phyloP scores from a whole-genome alignment of 2,113 vertebrate genomes.

The Helogale parvula region DNA sequence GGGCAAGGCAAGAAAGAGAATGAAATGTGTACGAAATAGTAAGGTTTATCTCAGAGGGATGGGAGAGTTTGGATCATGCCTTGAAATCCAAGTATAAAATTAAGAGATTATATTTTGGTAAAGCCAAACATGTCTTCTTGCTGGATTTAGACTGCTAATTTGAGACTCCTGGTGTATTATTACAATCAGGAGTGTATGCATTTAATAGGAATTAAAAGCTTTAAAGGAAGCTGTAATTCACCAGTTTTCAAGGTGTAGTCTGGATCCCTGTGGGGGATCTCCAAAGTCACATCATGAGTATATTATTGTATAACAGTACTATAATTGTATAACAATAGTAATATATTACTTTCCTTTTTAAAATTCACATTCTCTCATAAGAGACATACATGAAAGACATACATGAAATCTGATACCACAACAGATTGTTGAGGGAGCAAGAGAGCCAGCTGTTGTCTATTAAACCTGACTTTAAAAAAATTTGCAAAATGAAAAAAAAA shows the following conservation, averaged over 20 bases:
- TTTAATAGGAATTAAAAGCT: neutral
- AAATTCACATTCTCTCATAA: neutral
- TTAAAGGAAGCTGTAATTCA: neutral
- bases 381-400: neutral
- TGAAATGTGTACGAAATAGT: neutral
- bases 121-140: neutral
- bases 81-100: conserved; percentile 22
- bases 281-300: neutral
- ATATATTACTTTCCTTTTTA: neutral
- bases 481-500: conserved; percentile 14
- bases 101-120: neutral
- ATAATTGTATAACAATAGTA: neutral
- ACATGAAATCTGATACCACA: neutral
- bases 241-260: neutral
- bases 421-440: neutral
- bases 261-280: neutral
- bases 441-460: neutral
- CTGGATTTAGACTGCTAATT: neutral
- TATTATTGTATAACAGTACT: neutral
- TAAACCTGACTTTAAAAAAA: neutral
- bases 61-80: neutral
- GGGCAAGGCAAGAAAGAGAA: neutral
- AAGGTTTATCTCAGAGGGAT: neutral
- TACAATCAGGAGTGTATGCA: neutral
- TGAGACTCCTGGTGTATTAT: neutral